phyloP scores from a whole-genome alignment of 2,888 invertebrate genomes.

The Seira musarum region DNA sequence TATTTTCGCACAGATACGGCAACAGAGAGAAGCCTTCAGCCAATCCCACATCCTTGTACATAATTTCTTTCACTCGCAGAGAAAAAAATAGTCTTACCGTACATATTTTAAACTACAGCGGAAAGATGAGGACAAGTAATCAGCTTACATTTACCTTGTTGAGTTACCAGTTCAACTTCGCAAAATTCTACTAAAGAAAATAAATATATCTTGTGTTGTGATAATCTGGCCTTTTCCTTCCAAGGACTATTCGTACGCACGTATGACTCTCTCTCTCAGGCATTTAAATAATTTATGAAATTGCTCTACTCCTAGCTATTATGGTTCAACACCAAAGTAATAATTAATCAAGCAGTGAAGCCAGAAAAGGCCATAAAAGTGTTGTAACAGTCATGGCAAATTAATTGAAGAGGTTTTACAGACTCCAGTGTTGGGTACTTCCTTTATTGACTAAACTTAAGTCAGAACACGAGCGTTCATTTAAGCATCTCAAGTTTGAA shows the following conservation, averaged over 20 bases:
- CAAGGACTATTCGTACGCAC: conserved; percentile 44
- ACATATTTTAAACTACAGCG: neutral
- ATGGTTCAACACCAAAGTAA: conserved; percentile 43
- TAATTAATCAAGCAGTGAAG: conserved; percentile 51
- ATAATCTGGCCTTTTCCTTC: neutral
- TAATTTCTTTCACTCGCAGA: too few species aligned
- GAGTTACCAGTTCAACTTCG: conserved; percentile 10
- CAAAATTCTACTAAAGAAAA: conserved; percentile 12
- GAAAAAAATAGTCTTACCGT: too few species aligned
- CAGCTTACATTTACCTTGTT: conserved; percentile 4
- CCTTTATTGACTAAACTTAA: neutral
- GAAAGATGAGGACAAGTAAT: neutral
- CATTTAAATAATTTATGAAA: conserved; percentile 56
- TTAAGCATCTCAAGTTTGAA: too few species aligned
- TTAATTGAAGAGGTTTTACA: conserved; percentile 42
- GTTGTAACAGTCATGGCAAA: conserved; percentile 48
- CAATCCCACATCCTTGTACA: too few species aligned
- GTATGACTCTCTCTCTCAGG: too few species aligned
- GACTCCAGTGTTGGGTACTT: neutral
- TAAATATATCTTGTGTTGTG: too few species aligned
- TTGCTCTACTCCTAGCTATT: conserved; percentile 49
- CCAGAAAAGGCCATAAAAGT: conserved; percentile 53
- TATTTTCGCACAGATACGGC: too few species aligned
- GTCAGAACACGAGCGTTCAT: neutral
- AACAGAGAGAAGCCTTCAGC: too few species aligned